Evolutionary conservation across 1,140 invertebrate genomes (phyloP).

Genomic region (Drosophila ogumai): DNA sequence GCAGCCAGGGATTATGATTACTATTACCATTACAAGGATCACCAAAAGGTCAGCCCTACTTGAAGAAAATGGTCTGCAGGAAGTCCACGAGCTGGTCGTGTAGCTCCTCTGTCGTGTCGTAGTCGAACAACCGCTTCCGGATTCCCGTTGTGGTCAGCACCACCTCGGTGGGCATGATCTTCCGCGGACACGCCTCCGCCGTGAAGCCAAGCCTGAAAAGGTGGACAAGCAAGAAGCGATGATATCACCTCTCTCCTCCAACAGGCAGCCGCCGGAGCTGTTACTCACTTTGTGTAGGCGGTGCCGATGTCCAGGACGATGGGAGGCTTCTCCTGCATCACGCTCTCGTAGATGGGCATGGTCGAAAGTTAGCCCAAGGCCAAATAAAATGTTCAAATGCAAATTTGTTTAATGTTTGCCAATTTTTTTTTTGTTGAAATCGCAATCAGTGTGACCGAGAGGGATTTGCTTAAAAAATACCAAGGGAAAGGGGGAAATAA

Average conservation of each 20-base stretch:
- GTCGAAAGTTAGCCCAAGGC: neutral
- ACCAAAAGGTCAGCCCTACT: constrained; percentile 86
- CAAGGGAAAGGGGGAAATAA: too few relatives aligned
- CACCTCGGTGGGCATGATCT: constrained; percentile 93
- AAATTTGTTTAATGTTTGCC: neutral
- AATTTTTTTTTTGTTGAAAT: neutral
- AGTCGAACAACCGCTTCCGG: constrained; percentile 89
- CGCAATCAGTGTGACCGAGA: neutral
- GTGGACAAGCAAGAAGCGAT: constrained; percentile 46
- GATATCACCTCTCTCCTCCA: constrained; percentile 48
- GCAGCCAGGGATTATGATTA: neutral
- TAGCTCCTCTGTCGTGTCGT: constrained; percentile 90
- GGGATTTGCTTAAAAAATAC: neutral
- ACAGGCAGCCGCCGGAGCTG: neutral
- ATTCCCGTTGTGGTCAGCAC: constrained; percentile 88
- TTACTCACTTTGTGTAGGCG: constrained; percentile 95
- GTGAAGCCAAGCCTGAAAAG: constrained; percentile 94
- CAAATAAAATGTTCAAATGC: neutral
- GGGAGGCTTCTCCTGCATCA: constrained; percentile 93
- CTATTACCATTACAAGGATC: constrained; percentile 10
- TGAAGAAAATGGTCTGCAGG: constrained; percentile 94
- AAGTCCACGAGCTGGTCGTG: constrained; percentile 95
- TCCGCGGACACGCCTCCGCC: constrained; percentile 93
- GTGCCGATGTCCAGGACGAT: constrained; percentile 96
- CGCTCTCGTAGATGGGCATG: constrained; percentile 91